Base-by-base conservation (phyloP, 2,888 invertebrate species). In the Cheilosia vulpina region DNA sequence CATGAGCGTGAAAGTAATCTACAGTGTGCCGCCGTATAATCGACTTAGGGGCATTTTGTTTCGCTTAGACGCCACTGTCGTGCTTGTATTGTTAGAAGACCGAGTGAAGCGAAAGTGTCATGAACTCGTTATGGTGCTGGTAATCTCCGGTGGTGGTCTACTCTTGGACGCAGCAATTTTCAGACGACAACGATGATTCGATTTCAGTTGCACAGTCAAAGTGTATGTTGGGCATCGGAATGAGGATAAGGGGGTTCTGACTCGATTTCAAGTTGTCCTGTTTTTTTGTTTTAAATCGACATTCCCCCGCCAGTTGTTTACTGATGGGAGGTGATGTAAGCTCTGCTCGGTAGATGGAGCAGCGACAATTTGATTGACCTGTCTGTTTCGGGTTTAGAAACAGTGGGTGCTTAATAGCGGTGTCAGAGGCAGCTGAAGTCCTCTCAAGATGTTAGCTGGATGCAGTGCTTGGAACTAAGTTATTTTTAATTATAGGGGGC, bases 1-100 rank as follows among this genome's bases (percentile, higher is more conserved):
- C 57, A 85, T 72, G 80, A 76, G 72, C 72, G 68, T 85, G 80
- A 72, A 80, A 77, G 85, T 81, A 84, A 84, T 84, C 84, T 76
- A 63, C 66, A 76, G 85, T 77, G 68, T 77, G 68, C 72, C 66
- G 72, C 57, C 63, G 68, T 76, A 65, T 72, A 85, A 81, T 85
- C 80, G 68, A 65, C 80, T 76, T 85, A 76, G 65, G 63, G 52
- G 55, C 57, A 62, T 68, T 52, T 85, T 80, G 66, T 85, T 80
- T 69, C 62, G 80, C 57, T 75, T 55, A 63, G 66, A 66, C 43
- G 43, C 79, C 58, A 69, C 78, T 52, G 47, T 24, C 53, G 43
- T n/a, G 52, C 31, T 2, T 50, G 19, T 63, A 6, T 71, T 31
- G 55, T 60, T 34, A 34, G 27, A 19, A 31, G 53, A 34, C 13